phyloP scores from a whole-genome alignment of 1,140 invertebrate species.

The Calliphora vicina region DNA sequence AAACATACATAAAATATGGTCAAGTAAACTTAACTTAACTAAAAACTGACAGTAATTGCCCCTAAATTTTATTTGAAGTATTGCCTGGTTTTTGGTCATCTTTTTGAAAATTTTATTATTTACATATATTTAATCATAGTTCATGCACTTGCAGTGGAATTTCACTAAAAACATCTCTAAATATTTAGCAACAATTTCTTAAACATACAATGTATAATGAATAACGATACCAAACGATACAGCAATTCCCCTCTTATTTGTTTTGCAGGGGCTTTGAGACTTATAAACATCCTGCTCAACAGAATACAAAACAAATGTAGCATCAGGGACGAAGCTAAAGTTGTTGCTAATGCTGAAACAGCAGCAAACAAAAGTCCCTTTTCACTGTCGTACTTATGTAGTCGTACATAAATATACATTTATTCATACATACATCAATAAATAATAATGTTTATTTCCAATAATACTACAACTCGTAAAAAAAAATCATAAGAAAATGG shows the following conservation, averaged over 20 bases:
- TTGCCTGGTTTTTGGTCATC: neutral
- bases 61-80: neutral
- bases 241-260: too few species aligned
- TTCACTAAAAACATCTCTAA: too few species aligned
- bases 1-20: neutral
- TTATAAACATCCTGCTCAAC: neutral
- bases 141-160: neutral
- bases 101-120: neutral
- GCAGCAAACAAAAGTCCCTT: neutral
- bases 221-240: too few species aligned
- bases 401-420: neutral
- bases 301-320: neutral
- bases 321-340: neutral
- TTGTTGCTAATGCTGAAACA: neutral
- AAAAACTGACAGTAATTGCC: neutral
- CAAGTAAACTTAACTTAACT: neutral
- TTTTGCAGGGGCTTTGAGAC: too few species aligned
- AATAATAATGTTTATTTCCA: conserved; percentile 20
- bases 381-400: neutral
- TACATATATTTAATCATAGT: neutral
- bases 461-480: neutral
- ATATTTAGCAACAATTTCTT: too few species aligned
- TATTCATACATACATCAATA: neutral
- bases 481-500: too few species aligned
- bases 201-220: too few species aligned